Evolutionary conservation across 2,797 vertebrate genomes (phyloP), one percentile per base, ranked within the genome.

Genomic region (Podargus strigoides): DNA sequence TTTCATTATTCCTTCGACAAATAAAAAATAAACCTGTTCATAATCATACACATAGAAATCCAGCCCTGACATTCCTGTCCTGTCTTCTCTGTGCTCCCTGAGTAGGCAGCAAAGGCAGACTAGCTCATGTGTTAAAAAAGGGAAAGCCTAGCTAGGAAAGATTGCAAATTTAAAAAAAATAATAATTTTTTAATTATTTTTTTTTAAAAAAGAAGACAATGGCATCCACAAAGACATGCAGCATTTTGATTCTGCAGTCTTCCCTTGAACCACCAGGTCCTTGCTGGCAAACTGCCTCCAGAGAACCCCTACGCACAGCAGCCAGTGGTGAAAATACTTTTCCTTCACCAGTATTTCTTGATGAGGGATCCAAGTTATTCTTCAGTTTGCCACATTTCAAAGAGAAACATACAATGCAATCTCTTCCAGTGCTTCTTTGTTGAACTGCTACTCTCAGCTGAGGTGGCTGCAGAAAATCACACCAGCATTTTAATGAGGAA

Each of bases 401-500:
- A 89, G 37, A 59, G 55, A 93, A 85, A 58, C 32, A 28, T 23
- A 52, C 19, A 80, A 63, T 42, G 34, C 59, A 87, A 22, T 55
- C n/a, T 84, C 58, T 52, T 92, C 69, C 76, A 84, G 19, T 14
- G 37, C 23, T 94, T 34, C 84, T 86, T 82, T 93, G n/a, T 16
- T 91, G 84, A 79, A 46, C 42, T 44, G 60, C 66, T 90, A 8
- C 77, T 76, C 73, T 90, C 52, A 56, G 53, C 64, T 82, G 80
- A 95, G 67, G 67, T 77, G 81, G 68, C 90, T 83, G 64, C 32
- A 89, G 83, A 93, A 91, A 95, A 86, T 91, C 85, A 85, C 83
- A 93, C 56, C 49, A 85, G 55, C n/a, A 46, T 44, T 96, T 97
- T 95, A 96, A 96, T 78, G 66, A 93, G 83, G 76, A 93, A 74